Conservation (phyloP, 37 sponge, comb jelly and placozoan species). For the Spongilla lacustris region DNA sequence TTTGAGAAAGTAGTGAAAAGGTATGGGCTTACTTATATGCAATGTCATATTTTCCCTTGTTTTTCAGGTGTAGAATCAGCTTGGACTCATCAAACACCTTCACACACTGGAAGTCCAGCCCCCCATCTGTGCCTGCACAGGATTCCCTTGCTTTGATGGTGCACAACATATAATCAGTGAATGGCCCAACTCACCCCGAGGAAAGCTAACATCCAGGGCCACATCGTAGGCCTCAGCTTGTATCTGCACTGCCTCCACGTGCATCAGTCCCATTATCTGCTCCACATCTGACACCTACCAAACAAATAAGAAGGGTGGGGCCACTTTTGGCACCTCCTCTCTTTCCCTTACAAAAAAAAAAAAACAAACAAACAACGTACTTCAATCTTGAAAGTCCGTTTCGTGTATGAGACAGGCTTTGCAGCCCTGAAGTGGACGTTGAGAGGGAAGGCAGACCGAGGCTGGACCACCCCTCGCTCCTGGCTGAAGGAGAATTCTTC, state of each 20-base stretch:
- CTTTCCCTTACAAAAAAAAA: background rate
- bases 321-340: background rate
- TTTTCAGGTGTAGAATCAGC: constrained; percentile 83
- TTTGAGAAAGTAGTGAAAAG: background rate
- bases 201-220: constrained; percentile 93
- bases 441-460: constrained; percentile 83
- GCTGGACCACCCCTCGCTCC: constrained; percentile 93
- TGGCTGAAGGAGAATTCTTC: constrained; percentile 94
- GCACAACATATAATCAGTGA: background rate
- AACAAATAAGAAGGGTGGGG: background rate
- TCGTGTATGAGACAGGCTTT: constrained; percentile 75
- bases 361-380: too few relatives aligned
- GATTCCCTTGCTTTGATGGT: background rate
- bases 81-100: constrained; percentile 86
- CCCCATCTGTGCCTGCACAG: constrained; percentile 83
- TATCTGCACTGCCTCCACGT: constrained; percentile 78
- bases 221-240: constrained; percentile 98
- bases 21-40: constrained; percentile 78
- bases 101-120: constrained; percentile 89
- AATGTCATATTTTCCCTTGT: constrained; percentile 95
- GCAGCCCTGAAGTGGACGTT: constrained; percentile 88
- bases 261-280: constrained; percentile 91
- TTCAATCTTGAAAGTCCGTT: constrained; percentile 89
- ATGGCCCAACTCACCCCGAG: constrained; percentile 66
- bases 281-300: constrained; percentile 87